A percentile compares a stretch with the other conserved stretches of the same genome.
Evolutionary conservation across 2,797 vertebrate species (phyloP).

Genomic region (Ambastaia sidthimunki): DNA sequence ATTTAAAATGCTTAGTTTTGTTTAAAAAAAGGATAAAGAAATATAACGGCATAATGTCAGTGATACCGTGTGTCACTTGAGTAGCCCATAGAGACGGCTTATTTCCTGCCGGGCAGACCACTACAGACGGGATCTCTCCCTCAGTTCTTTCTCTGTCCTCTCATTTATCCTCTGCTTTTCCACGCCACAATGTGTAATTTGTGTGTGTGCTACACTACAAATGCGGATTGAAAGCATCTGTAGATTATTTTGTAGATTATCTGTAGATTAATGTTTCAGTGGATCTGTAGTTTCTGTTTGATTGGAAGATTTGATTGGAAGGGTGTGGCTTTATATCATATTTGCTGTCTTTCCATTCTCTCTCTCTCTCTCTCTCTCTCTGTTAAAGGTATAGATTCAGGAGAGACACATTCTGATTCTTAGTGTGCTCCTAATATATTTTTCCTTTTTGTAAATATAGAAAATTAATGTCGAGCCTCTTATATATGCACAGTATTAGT

Average conservation of each 20-base stretch:
- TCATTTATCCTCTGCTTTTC: neutral
- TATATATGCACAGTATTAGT: slow-evolving; percentile 61
- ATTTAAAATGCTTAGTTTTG: slow-evolving; percentile 73
- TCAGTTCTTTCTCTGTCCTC: slow-evolving; percentile 22
- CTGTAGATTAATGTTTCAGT: slow-evolving; percentile 5
- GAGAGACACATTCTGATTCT: slow-evolving; percentile 41
- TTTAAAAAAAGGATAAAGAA: slow-evolving; percentile 73
- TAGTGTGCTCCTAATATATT: slow-evolving; percentile 55
- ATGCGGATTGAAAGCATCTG: slow-evolving; percentile 10
- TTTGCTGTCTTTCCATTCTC: slow-evolving; percentile 1
- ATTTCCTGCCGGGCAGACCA: slow-evolving; percentile 91
- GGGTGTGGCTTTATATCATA: slow-evolving; percentile 1
- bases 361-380: slow-evolving; percentile 8
- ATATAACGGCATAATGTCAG: slow-evolving; percentile 87
- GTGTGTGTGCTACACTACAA: neutral
- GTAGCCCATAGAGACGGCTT: slow-evolving; percentile 90
- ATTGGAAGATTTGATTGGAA: slow-evolving; percentile 1
- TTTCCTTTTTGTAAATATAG: slow-evolving; percentile 58
- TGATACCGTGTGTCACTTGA: slow-evolving; percentile 99
- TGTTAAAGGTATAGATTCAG: slow-evolving; percentile 49
- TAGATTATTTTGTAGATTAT: slow-evolving; percentile 23
- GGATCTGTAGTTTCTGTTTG: slow-evolving; percentile 18
- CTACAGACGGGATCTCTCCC: slow-evolving; percentile 83
- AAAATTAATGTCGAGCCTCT: slow-evolving; percentile 27
- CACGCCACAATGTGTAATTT: neutral